Conservation (phyloP, 2,888 invertebrate genomes). For the Lymantria dispar region DNA sequence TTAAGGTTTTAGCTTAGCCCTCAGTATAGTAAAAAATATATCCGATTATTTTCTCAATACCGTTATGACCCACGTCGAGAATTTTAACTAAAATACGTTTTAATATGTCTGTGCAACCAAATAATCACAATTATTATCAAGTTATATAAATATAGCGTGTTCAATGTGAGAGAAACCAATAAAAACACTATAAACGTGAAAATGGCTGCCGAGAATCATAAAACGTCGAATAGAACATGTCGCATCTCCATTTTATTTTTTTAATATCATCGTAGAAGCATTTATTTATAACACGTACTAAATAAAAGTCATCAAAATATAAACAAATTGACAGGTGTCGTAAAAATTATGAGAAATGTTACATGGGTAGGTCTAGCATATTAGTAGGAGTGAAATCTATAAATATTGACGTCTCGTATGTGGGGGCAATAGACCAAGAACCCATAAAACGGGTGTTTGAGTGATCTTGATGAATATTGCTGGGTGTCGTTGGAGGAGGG, state of each 20-base stretch:
- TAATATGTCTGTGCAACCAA: not conserved
- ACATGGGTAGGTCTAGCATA: too few species aligned
- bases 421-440: too few species aligned
- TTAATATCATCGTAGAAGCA: not conserved
- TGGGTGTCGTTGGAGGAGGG: too few species aligned
- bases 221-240: slow-evolving; percentile 7
- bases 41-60: not conserved
- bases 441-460: too few species aligned
- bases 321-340: not conserved
- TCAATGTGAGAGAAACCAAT: slow-evolving; percentile 8
- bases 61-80: not conserved
- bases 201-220: slow-evolving; percentile 9
- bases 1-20: too few species aligned
- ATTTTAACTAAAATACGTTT: not conserved
- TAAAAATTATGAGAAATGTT: not conserved
- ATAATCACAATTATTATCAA: slow-evolving; percentile 2
- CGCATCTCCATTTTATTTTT: slow-evolving; percentile 6
- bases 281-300: not conserved
- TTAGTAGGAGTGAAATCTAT: too few species aligned
- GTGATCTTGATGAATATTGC: too few species aligned
- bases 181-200: slow-evolving; percentile 18
- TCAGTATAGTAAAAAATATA: too few species aligned
- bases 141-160: slow-evolving; percentile 6
- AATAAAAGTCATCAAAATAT: not conserved
- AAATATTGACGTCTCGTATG: too few species aligned